Evolutionary conservation across 2,888 invertebrate species (phyloP), one percentile per base, ranked within the genome.

Genomic region (Tipula unca): DNA sequence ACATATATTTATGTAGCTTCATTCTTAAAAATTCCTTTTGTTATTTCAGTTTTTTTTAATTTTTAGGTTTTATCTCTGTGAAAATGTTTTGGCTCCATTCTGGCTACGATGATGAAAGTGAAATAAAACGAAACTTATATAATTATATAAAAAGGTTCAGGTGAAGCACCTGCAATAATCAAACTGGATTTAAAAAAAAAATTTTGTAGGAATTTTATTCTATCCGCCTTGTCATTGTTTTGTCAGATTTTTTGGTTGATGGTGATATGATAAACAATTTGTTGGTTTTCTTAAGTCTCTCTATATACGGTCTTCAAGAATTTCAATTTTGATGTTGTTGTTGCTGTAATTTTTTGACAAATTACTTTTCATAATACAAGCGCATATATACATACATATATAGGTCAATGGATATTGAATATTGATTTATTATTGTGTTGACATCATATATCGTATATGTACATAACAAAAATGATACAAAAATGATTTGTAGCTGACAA

Each of bases 151-250:
- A 69, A 69, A 20, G 69, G 69, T 69, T 69, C 69, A 69, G 69
- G 69, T 69, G 69, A 69, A 69, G 69, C 69, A 69, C 69, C 69
- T 69, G 69, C 69, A 13, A 69, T 69, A 69, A 69, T 69, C 69
- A 69, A 69, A 69, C 25, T 69, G 25, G 25, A 69, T n/a, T n/a
- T n/a, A n/a, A n/a, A n/a, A n/a, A n/a, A n/a, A n/a, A n/a, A n/a
- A 48, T 48, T 69, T 42, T 8, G 69, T 25, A 8, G 25, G 69
- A 69, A 69, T 69, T 69, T 69, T 69, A 3, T 69, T 25, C 25
- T 48, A 10, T 48, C 17, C 17, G 17, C 13, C 69, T 69, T 69
- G 20, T 69, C 69, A 69, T 69, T 69, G 69, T 69, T 69, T 69
- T 69, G 69, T 69, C 69, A 69, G 6, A n/a, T 25, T 69, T 69